These are phyloP conservation scores for Phoxinus phoxinus DNA, from an alignment of 2,113 vertebrate genomes.

Conservation along the genomic window DNA sequence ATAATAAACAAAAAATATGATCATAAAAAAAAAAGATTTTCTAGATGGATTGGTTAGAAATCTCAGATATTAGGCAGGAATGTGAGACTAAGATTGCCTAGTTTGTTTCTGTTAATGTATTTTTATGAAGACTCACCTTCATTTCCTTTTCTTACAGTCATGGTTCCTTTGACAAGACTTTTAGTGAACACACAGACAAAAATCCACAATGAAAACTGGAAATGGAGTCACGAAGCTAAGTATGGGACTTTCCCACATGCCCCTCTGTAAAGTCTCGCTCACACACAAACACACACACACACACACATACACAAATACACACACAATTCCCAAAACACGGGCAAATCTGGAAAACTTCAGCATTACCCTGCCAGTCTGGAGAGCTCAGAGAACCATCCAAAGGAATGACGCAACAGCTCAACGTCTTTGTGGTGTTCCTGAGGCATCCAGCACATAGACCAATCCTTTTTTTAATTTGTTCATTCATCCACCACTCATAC, in stretches of 20 bases:
- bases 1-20: too few species aligned
- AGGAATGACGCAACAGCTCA: slow-evolving; percentile 50
- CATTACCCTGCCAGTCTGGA: slow-evolving; percentile 48
- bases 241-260: slow-evolving; percentile 50
- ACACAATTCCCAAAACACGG: slow-evolving; percentile 17
- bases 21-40: too few species aligned
- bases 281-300: slow-evolving; percentile 8
- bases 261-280: slow-evolving; percentile 16
- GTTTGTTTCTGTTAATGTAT: too few species aligned
- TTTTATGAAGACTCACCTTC: neutral
- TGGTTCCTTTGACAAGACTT: slow-evolving; percentile 93
- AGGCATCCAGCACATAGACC: slow-evolving; percentile 71
- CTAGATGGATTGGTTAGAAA: neutral
- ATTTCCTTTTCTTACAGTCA: slow-evolving; percentile 74
- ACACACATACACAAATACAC: slow-evolving; percentile 20
- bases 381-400: slow-evolving; percentile 67
- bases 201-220: slow-evolving; percentile 51
- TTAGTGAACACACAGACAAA: slow-evolving; percentile 65
- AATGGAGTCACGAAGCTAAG: slow-evolving; percentile 52
- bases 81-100: neutral
- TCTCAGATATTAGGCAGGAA: neutral
- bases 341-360: slow-evolving; percentile 41
- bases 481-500: slow-evolving; percentile 41
- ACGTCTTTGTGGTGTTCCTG: slow-evolving; percentile 64
- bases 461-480: slow-evolving; percentile 64